Percentiles rank a stretch among this genome's conserved stretches.
These are phyloP conservation scores for Autographa pulchrina DNA, from an alignment of 2,888 invertebrate species.

Conservation along the genomic window DNA sequence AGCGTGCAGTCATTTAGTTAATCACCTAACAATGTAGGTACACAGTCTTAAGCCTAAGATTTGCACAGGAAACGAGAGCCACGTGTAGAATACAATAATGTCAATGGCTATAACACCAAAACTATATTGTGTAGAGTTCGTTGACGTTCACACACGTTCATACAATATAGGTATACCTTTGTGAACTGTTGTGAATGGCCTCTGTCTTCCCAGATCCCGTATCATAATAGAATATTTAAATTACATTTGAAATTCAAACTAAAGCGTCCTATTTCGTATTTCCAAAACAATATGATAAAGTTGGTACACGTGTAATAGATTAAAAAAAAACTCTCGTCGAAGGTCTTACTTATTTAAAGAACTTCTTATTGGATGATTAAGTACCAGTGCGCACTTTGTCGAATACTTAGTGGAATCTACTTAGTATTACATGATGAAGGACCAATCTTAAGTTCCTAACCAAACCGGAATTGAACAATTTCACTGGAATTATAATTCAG, in stretches of 20 bases:
- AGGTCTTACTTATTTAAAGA: neutral
- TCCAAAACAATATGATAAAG: constrained; percentile 27
- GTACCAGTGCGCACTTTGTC: neutral
- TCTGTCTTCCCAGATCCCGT: constrained; percentile 13
- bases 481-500: neutral
- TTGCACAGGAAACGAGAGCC: constrained; percentile 48
- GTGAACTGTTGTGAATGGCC: constrained; percentile 31
- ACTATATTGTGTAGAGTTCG: constrained; percentile 33
- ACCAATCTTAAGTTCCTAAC: neutral
- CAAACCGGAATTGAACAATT: neutral
- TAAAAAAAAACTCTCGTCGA: neutral
- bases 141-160: constrained; percentile 28
- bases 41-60: constrained; percentile 24
- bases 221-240: constrained; percentile 49
- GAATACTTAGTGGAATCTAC: no score
- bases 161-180: constrained; percentile 18
- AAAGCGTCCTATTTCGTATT: constrained; percentile 12
- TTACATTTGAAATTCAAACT: constrained; percentile 39
- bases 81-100: constrained; percentile 41
- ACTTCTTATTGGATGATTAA: neutral
- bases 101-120: constrained; percentile 29
- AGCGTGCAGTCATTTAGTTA: constrained; percentile 15
- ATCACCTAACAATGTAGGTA: constrained; percentile 37
- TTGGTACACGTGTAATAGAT: constrained; percentile 18
- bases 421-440: neutral